These are phyloP conservation scores for Dusona sp. DNA, from an alignment of 2,888 invertebrate species.

Conservation along the genomic window DNA sequence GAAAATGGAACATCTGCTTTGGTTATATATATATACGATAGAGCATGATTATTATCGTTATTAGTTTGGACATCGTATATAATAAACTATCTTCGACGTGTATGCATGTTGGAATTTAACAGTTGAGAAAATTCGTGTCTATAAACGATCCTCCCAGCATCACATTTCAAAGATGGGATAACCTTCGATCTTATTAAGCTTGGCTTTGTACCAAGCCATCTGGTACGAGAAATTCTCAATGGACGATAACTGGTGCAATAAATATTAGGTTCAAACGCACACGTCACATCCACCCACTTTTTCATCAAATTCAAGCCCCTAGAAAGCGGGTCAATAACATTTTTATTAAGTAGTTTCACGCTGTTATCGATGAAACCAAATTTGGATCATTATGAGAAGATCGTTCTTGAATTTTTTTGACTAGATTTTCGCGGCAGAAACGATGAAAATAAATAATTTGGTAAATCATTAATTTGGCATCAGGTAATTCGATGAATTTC, in stretches of 20 bases:
- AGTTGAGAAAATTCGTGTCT: slow-evolving; percentile 41
- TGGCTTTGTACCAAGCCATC: slow-evolving; percentile 60
- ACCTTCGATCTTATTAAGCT: slow-evolving; percentile 63
- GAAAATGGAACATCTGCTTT: slow-evolving; percentile 53
- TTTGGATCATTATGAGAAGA: background rate
- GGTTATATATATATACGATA: background rate
- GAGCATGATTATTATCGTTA: slow-evolving; percentile 20
- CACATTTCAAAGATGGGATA: slow-evolving; percentile 45
- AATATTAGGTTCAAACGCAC: slow-evolving; percentile 25
- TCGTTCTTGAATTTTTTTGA: background rate
- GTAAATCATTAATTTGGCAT: background rate
- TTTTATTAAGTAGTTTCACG: slow-evolving; percentile 1
- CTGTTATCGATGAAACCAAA: background rate
- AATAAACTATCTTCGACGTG: slow-evolving; percentile 38
- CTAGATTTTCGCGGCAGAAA: background rate
- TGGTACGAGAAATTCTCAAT: slow-evolving; percentile 37
- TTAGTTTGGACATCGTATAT: slow-evolving; percentile 26
- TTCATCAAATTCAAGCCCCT: background rate
- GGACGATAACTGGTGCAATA: slow-evolving; percentile 42
- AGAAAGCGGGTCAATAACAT: background rate
- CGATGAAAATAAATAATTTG: background rate
- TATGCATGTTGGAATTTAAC: slow-evolving; percentile 17
- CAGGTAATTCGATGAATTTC: background rate
- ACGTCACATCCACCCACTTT: slow-evolving; percentile 23
- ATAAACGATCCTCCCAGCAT: slow-evolving; percentile 36